Evolutionary conservation across 2,888 invertebrate species (phyloP).

Genomic region (Melikaiella ostensackeni): DNA sequence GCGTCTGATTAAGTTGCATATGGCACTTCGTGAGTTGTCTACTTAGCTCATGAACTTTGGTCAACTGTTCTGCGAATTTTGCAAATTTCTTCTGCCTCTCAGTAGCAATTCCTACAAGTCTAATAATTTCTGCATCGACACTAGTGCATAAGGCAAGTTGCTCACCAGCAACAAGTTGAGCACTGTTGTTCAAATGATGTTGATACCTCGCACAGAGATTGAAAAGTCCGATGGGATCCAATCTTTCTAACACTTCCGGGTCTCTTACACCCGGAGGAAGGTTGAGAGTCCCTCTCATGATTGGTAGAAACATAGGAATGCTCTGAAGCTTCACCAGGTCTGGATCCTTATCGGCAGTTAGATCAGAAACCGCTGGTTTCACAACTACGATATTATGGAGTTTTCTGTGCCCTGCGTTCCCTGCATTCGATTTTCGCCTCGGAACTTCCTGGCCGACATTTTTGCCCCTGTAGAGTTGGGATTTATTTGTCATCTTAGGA

Average conservation of each 20-base stretch:
- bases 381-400: slow-evolving; percentile 89
- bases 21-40: slow-evolving; percentile 90
- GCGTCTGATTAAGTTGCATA: slow-evolving; percentile 88
- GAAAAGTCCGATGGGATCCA: slow-evolving; percentile 84
- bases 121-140: slow-evolving; percentile 86
- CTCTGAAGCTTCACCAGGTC: slow-evolving; percentile 86
- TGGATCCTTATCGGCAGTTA: slow-evolving; percentile 85
- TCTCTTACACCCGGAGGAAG: slow-evolving; percentile 89
- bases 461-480: slow-evolving; percentile 70
- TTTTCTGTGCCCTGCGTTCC: slow-evolving; percentile 61
- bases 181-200: slow-evolving; percentile 89
- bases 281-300: slow-evolving; percentile 92
- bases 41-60: slow-evolving; percentile 89
- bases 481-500: slow-evolving; percentile 86
- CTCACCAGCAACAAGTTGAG: slow-evolving; percentile 89
- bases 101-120: slow-evolving; percentile 83
- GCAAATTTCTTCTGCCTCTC: slow-evolving; percentile 92
- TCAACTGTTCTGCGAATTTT: slow-evolving; percentile 90
- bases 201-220: slow-evolving; percentile 90
- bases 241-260: slow-evolving; percentile 90
- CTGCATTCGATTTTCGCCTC: slow-evolving; percentile 67
- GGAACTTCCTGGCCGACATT: slow-evolving; percentile 68
- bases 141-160: slow-evolving; percentile 86
- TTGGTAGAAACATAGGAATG: slow-evolving; percentile 95
- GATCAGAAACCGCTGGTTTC: slow-evolving; percentile 83